Percentiles rank a stretch among this genome's conserved stretches.
These are phyloP conservation scores for Ambastaia sidthimunki DNA, from an alignment of 2,797 vertebrate species.

Conservation along the genomic window DNA sequence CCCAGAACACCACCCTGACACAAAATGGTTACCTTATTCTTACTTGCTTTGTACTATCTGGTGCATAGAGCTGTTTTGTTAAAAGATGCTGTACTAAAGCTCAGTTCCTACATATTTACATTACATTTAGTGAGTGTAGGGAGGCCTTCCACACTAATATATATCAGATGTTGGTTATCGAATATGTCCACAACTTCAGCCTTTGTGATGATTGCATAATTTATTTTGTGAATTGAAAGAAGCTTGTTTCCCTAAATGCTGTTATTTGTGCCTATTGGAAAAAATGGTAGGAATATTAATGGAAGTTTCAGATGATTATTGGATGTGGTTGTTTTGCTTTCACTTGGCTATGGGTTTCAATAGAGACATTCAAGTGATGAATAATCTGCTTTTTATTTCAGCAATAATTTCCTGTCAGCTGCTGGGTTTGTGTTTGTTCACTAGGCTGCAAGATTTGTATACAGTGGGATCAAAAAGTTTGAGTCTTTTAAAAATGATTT, in stretches of 20 bases:
- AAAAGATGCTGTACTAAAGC: background rate
- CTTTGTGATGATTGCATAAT: background rate
- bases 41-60: background rate
- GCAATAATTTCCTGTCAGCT: background rate
- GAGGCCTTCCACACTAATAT: background rate
- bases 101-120: background rate
- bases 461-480: background rate
- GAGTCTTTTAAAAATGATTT: background rate
- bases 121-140: background rate
- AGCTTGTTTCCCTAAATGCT: background rate
- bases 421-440: background rate
- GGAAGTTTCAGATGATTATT: background rate
- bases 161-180: background rate
- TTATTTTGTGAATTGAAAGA: background rate
- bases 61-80: background rate
- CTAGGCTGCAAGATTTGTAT: background rate
- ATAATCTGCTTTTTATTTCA: background rate
- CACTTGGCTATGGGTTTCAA: background rate
- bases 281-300: background rate
- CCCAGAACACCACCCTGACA: constrained; percentile 59
- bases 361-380: background rate
- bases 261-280: background rate
- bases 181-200: background rate
- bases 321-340: background rate
- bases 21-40: constrained; percentile 62